Conservation (phyloP, 2,113 vertebrate genomes). For the Trematomus loennbergii region DNA sequence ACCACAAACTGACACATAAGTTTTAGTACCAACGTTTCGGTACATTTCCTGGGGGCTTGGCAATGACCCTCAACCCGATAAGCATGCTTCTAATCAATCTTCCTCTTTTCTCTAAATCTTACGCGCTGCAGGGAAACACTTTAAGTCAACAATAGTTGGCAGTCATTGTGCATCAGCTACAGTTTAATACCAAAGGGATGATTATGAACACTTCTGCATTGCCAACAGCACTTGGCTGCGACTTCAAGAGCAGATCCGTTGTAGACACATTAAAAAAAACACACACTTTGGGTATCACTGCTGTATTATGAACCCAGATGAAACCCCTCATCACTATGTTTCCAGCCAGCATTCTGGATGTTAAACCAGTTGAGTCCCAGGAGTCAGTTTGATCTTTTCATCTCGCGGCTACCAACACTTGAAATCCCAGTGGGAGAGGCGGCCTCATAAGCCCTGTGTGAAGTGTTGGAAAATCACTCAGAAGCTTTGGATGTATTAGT, state of each 20-base stretch:
- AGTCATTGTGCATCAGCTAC: constrained; percentile 26
- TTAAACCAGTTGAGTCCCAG: constrained; percentile 47
- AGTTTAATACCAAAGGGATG: constrained; percentile 44
- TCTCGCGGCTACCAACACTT: constrained; percentile 53
- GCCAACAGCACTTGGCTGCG: constrained; percentile 52
- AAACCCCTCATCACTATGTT: constrained; percentile 25
- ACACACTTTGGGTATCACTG: constrained; percentile 21
- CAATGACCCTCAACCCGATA: constrained; percentile 10
- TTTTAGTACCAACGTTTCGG: too few relatives aligned
- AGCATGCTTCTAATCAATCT: not conserved
- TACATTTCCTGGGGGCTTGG: too few relatives aligned
- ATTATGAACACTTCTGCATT: constrained; percentile 33
- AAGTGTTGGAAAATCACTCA: constrained; percentile 27
- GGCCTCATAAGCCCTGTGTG: constrained; percentile 33
- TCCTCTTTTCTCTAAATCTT: constrained; percentile 13
- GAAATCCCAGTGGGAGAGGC: constrained; percentile 50
- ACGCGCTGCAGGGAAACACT: constrained; percentile 21
- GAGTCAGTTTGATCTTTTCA: constrained; percentile 56
- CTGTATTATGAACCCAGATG: constrained; percentile 49
- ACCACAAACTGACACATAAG: too few relatives aligned
- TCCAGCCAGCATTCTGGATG: constrained; percentile 15
- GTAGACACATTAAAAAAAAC: constrained; percentile 25
- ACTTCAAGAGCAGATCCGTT: not conserved
- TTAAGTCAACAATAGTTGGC: constrained; percentile 51
- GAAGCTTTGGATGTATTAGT: constrained; percentile 16